Conservation (phyloP, 1,140 invertebrate species). For the Diabrotica virgifera region DNA sequence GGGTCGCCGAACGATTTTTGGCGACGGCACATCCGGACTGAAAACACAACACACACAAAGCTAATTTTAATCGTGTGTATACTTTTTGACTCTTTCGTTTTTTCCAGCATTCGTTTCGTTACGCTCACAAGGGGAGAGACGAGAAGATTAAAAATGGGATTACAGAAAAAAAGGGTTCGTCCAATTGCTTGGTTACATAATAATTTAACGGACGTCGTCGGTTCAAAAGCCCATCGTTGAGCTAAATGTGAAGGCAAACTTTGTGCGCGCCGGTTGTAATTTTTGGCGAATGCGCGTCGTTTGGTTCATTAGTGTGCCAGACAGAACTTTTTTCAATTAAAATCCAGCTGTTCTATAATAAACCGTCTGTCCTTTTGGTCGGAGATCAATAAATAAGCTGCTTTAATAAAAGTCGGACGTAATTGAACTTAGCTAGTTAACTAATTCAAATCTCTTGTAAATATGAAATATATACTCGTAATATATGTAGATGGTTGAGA, state of each 20-base stretch:
- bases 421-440: too few relatives aligned
- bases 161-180: not conserved
- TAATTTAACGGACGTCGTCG: constrained; percentile 1
- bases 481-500: too few relatives aligned
- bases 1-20: not conserved
- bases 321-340: too few relatives aligned
- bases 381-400: too few relatives aligned
- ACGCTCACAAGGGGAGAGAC: not conserved
- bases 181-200: not conserved
- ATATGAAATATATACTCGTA: too few relatives aligned
- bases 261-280: not conserved
- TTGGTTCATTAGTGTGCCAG: too few relatives aligned
- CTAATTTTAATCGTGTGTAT: constrained; percentile 3
- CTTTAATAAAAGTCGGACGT: too few relatives aligned
- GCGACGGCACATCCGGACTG: not conserved
- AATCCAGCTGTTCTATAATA: too few relatives aligned
- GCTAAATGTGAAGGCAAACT: not conserved
- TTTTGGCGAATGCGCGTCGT: not conserved
- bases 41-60: not conserved
- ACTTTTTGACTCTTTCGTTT: not conserved
- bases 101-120: not conserved
- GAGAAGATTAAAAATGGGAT: not conserved
- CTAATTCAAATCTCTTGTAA: too few relatives aligned
- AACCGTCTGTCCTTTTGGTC: too few relatives aligned
- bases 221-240: not conserved